A percentile compares a stretch with the other conserved stretches of the same genome.
phyloP scores from a whole-genome alignment of 2,888 invertebrate genomes.

The Didymodactylos carnosus region DNA sequence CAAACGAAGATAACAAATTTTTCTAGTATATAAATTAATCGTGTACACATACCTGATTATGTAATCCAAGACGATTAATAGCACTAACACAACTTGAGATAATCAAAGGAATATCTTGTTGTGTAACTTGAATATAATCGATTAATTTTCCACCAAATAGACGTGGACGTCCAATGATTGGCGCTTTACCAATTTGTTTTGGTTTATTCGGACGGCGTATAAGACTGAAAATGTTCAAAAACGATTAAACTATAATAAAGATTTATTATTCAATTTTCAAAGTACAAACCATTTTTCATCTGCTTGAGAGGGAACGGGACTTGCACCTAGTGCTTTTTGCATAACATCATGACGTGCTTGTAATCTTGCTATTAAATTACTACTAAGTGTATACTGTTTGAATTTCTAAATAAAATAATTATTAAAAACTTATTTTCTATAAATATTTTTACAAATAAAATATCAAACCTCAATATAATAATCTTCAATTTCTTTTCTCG shows the following conservation, averaged over 20 bases:
- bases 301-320: neutral
- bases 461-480: constrained; percentile 48
- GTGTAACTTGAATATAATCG: constrained; percentile 61
- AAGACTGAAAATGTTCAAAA: neutral
- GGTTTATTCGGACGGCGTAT: constrained; percentile 39
- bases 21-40: too few species aligned
- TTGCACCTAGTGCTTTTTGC: constrained; percentile 45
- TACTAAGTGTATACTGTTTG: constrained; percentile 67
- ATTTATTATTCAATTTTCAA: neutral
- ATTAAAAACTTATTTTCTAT: neutral
- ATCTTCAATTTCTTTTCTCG: constrained; percentile 73
- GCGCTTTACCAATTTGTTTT: constrained; percentile 35
- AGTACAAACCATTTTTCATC: neutral
- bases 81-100: constrained; percentile 74
- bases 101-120: constrained; percentile 64
- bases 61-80: constrained; percentile 56
- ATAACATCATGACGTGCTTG: constrained; percentile 65
- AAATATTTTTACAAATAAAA: neutral
- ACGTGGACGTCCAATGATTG: constrained; percentile 52
- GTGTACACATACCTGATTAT: constrained; percentile 16
- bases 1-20: too few species aligned
- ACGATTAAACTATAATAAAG: neutral
- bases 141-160: constrained; percentile 72
- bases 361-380: constrained; percentile 66
- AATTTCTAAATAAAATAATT: constrained; percentile 52